Evolutionary conservation across 2,797 vertebrate species (phyloP), one percentile per base, ranked within the genome.

Genomic region (Crenuchus spilurus): DNA sequence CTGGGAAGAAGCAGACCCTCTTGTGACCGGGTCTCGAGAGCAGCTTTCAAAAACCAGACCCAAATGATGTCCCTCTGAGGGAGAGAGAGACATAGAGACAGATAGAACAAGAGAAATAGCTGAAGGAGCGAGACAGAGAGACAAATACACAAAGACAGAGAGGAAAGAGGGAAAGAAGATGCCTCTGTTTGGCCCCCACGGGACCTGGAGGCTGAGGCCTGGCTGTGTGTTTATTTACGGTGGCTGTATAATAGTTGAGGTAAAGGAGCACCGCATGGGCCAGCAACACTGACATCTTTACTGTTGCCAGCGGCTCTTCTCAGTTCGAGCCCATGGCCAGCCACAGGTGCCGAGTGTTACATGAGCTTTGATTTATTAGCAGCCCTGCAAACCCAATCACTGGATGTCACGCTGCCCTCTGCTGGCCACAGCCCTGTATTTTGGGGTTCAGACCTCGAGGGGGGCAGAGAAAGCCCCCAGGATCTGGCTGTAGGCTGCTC

Each of bases 331-430:
- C 80, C 69, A 42, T 80, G 33, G 61, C 70, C 79, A 80, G 83
- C 83, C 87, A 85, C 90, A 91, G 88, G 90, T 91, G 89, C 87
- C 83, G 88, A 91, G 86, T 87, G 86, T 87, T 88, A 90, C 90
- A 88, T 86, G 84, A 88, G 84, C 70, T 4, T 77, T 85, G 87
- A 91, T 91, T 91, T 90, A 88, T 78, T 77, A 64, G 72, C 30
- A 60, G 57, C 68, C 57, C 76, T 60, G 63, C 64, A 63, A 67
- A 61, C 71, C 22, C 49, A 37, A 48, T 48, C 49, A 10, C 35
- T 39, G 76, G 55, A 49, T 44, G 11, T 20, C 57, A 69, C 37
- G n/a, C 67, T 76, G 75, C 81, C 84, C 79, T 80, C 79, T 80
- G 41, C 81, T 81, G 81, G 69, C 18, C n/a, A 49, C n/a, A 51